These are phyloP conservation scores for Pempheris klunzingeri DNA, from an alignment of 2,797 vertebrate species.

Conservation along the genomic window DNA sequence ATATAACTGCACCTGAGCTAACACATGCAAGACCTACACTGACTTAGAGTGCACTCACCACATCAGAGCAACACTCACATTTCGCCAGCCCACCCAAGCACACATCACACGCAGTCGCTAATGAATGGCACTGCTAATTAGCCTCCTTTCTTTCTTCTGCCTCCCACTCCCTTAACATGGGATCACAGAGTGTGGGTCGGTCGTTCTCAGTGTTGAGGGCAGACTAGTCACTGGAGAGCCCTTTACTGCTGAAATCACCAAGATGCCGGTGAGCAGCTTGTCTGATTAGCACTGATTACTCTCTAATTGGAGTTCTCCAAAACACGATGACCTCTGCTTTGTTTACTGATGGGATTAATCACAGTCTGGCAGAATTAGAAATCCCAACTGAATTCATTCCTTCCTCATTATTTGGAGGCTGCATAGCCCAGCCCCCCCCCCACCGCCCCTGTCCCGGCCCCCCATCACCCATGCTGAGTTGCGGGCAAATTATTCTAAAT, in stretches of 20 bases:
- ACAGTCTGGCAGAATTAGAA: constrained; percentile 83
- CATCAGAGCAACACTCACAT: constrained; percentile 56
- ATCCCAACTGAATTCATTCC: constrained; percentile 80
- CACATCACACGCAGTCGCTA: constrained; percentile 66
- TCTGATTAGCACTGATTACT: constrained; percentile 87
- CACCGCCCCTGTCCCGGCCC: too few relatives aligned
- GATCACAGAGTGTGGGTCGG: constrained; percentile 81
- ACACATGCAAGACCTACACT: constrained; percentile 7
- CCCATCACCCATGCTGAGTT: too few relatives aligned
- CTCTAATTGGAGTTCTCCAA: constrained; percentile 89
- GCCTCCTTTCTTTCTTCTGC: constrained; percentile 69
- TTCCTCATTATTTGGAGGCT: constrained; percentile 78
- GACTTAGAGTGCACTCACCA: constrained; percentile 19
- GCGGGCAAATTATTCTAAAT: constrained; percentile 26
- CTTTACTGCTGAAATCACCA: constrained; percentile 77
- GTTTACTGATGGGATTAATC: constrained; percentile 89
- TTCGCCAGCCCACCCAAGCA: constrained; percentile 67
- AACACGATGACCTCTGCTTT: constrained; percentile 90
- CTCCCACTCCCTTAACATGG: constrained; percentile 79
- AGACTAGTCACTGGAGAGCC: constrained; percentile 76
- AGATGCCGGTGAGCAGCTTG: constrained; percentile 84
- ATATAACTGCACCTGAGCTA: constrained; percentile 5
- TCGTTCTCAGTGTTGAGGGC: constrained; percentile 71
- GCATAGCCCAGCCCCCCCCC: constrained; percentile 32
- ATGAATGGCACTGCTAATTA: constrained; percentile 81